Percentiles rank a stretch among this genome's conserved stretches.
phyloP scores from a whole-genome alignment of 1,140 invertebrate genomes.

The Zaprionus taronus region DNA sequence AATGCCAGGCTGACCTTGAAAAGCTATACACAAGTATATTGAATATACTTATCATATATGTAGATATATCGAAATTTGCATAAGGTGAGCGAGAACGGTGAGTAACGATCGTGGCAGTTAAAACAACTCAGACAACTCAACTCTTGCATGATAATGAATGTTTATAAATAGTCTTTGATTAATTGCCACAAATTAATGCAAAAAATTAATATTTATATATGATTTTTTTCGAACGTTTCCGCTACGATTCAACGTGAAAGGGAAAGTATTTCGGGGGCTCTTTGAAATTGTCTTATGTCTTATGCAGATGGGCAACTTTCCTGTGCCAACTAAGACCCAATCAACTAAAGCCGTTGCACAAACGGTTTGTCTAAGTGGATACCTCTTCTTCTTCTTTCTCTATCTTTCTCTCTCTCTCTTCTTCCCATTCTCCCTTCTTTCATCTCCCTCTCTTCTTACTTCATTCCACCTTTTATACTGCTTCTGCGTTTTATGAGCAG shows the following conservation, averaged over 20 bases:
- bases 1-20: conserved; percentile 43
- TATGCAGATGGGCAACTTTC: conserved; percentile 35
- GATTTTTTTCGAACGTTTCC: conserved; percentile 3
- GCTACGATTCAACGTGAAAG: conserved; percentile 24
- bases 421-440: not conserved
- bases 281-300: conserved; percentile 5
- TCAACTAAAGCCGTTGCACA: conserved; percentile 6
- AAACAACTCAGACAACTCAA: not conserved
- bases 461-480: conserved; percentile 10
- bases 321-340: conserved; percentile 7
- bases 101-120: conserved; percentile 31
- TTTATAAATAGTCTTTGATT: conserved; percentile 27
- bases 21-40: conserved; percentile 13
- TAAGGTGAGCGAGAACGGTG: conserved; percentile 61
- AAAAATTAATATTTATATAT: conserved; percentile 17
- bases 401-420: not conserved
- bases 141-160: conserved; percentile 5
- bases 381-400: not conserved
- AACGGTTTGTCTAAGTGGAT: not conserved
- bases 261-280: conserved; percentile 23
- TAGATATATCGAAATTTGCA: conserved; percentile 51
- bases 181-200: conserved; percentile 16
- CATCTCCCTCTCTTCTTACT: not conserved
- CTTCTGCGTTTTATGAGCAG: conserved; percentile 23
- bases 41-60: not conserved